Percentiles rank a stretch among this genome's conserved stretches.
These are phyloP conservation scores for Corythornis cristatus DNA, from an alignment of 2,113 vertebrate genomes.

Conservation along the genomic window DNA sequence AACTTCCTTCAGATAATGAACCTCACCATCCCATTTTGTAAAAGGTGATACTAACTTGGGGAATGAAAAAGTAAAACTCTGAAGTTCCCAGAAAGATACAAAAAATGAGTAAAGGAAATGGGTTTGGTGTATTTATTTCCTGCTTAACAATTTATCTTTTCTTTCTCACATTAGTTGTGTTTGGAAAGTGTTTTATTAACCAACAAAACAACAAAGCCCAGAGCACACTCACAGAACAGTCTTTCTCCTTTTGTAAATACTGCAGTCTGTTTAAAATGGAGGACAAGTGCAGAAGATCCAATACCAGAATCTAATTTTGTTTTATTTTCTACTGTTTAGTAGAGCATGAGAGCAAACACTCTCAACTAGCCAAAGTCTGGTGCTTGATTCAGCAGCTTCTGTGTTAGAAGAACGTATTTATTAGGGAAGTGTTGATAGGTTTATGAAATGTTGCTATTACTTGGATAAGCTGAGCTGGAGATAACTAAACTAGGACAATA, in stretches of 20 bases:
- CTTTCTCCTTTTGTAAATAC: neutral
- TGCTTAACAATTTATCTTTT: neutral
- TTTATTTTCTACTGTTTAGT: neutral
- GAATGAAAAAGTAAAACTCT: neutral
- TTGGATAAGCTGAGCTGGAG: constrained; percentile 7
- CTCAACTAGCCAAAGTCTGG: neutral
- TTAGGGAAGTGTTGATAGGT: neutral
- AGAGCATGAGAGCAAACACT: neutral
- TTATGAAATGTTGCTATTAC: constrained; percentile 42
- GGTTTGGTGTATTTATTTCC: neutral
- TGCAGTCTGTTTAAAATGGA: neutral
- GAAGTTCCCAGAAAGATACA: neutral
- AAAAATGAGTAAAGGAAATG: neutral
- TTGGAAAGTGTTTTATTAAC: neutral
- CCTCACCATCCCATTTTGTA: neutral
- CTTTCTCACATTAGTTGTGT: neutral
- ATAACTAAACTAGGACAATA: constrained; percentile 32
- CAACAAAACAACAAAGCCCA: neutral
- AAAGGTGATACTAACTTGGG: neutral
- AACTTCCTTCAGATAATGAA: neutral
- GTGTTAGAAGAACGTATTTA: constrained; percentile 6
- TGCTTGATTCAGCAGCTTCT: constrained; percentile 4
- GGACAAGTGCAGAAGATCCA: neutral
- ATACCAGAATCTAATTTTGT: neutral
- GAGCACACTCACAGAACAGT: neutral